Base-by-base conservation (phyloP, 1,140 invertebrate species). In the Teleopsis dalmanni region DNA sequence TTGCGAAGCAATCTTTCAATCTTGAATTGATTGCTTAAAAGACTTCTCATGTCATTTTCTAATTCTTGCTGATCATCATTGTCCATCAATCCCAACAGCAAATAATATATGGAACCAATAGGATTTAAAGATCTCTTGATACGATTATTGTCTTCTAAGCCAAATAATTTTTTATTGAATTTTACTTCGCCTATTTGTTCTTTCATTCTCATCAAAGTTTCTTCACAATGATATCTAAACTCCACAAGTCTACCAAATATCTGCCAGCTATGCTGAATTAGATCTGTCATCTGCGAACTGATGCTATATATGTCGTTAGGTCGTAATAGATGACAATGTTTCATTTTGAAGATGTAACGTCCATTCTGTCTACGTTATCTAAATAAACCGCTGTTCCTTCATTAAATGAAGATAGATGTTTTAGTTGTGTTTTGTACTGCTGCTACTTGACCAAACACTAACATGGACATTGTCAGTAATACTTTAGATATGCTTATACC, bases 1-100 rank as follows among this genome's bases (percentile, higher is more conserved):
- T n/a, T n/a, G n/a, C n/a, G n/a, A n/a, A n/a, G n/a, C n/a, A n/a
- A n/a, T n/a, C n/a, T n/a, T n/a, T n/a, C n/a, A n/a, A n/a, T n/a
- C n/a, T n/a, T 31, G 10, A 33, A 19, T 18, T 45, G 43, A 22
- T 45, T 45, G 9, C 13, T n/a, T 2, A 45, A 45, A 4, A 45
- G 18, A 22, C 22, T 45, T 13, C 14, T 14, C 43, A 45, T 45
- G 29, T 45, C 34, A 13, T 34, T 23, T 22, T 45, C 29, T 18
- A 34, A 29, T 21, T 4, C 7, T 25, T 33, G 9, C 9, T 31
- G 18, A 45, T 45, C 27, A 9, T 45, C 43, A 14, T 18, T 18
- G 16, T 45, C 43, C 43, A 45, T 35, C 10, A 45, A 19, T 4
- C 43, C 31, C 8, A 45, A 45, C 21, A n/a, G n/a, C n/a, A n/a